These are phyloP conservation scores for Chiloscyllium plagiosum DNA, from an alignment of 2,113 vertebrate genomes.

Conservation along the genomic window DNA sequence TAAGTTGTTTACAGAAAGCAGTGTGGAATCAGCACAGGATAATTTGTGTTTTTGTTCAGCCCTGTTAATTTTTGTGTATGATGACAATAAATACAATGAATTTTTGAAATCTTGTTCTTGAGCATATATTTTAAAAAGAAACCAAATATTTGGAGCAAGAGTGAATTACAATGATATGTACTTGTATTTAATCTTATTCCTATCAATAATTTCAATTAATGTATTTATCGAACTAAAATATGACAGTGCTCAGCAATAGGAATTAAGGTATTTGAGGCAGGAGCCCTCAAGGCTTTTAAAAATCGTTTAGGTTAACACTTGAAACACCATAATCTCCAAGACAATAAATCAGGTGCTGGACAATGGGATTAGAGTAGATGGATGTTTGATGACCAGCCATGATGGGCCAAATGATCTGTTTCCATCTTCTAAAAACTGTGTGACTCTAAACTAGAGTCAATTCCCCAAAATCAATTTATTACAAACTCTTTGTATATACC, in stretches of 20 bases:
- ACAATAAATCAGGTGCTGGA: no score
- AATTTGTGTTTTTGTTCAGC: constrained; percentile 24
- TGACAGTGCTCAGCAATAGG: not conserved
- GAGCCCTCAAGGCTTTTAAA: no score
- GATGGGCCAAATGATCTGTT: no score
- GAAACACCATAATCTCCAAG: no score
- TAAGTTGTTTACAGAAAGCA: constrained; percentile 32
- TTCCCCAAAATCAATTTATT: not conserved
- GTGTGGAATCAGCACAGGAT: not conserved
- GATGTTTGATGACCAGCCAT: no score
- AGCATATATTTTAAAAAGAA: not conserved
- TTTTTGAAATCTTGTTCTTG: constrained; percentile 24
- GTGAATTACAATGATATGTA: not conserved
- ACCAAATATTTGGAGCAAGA: not conserved
- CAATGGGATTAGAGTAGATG: no score
- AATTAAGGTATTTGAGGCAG: not conserved
- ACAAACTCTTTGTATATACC: not conserved
- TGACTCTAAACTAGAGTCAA: not conserved
- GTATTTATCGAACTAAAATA: not conserved
- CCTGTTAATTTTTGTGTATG: constrained; percentile 26
- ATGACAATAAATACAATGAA: constrained; percentile 19
- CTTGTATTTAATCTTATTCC: not conserved
- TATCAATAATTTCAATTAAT: not conserved
- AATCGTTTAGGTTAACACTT: no score
- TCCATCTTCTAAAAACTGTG: no score